Conservation (phyloP, 2,797 vertebrate species). For the Stomatorhinus walkeri region DNA sequence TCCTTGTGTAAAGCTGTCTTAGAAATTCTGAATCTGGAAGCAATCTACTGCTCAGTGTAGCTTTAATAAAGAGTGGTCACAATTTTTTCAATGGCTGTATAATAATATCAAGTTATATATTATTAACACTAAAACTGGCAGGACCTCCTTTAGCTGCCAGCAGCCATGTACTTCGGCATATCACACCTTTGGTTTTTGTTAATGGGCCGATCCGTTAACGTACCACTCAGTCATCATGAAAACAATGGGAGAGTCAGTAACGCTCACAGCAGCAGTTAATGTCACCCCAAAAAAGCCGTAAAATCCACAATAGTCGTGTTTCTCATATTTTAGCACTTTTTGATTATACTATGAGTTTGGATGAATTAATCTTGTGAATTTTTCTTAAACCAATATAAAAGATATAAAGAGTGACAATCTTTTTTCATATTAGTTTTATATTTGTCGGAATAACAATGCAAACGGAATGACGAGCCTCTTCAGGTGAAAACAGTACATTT, state of each 20-base stretch:
- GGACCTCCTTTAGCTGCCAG: background rate
- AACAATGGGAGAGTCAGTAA: background rate
- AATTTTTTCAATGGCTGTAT: background rate
- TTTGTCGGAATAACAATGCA: background rate
- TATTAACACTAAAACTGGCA: background rate
- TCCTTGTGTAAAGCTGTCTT: background rate
- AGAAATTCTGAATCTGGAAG: background rate
- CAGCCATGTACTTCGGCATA: background rate
- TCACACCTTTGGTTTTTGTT: background rate
- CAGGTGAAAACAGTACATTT: background rate
- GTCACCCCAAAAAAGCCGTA: background rate
- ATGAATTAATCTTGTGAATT: background rate
- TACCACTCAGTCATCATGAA: background rate
- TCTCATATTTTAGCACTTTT: background rate
- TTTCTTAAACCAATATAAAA: background rate
- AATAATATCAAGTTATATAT: background rate
- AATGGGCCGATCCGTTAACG: background rate
- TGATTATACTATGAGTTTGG: background rate
- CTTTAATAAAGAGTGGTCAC: background rate
- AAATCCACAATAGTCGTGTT: background rate
- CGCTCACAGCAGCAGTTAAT: background rate
- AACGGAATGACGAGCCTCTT: background rate
- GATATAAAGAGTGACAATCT: background rate
- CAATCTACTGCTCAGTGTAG: background rate
- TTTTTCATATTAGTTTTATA: background rate